Evolutionary conservation across 1,140 invertebrate genomes (phyloP), one percentile per base, ranked within the genome.

Genomic region (Oncopeltus fasciatus): DNA sequence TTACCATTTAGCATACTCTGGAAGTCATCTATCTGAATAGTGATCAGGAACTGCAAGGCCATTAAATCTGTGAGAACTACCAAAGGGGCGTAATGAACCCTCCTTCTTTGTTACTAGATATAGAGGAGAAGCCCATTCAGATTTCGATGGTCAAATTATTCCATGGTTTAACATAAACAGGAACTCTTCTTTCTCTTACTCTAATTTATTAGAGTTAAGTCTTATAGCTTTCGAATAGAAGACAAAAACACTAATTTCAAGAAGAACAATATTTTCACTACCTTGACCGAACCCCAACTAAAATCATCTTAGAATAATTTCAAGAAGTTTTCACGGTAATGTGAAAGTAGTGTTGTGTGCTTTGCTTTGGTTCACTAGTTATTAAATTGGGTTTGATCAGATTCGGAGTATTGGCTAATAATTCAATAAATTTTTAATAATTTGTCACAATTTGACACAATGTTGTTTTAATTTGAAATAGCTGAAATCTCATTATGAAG

Each of bases 11-110:
- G 26, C 11, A n/a, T n/a, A n/a, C n/a, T n/a, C n/a, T n/a, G n/a
- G n/a, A n/a, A n/a, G n/a, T n/a, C n/a, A n/a, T n/a, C 68, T 70
- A 0, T 76, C 62, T 8, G 73, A 73, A 61, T 74, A 76, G 1
- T 66, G 46, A 61, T 77, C 74, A 0, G 69, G 68, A 20, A 69
- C 61, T n/a, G 71, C 75, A 9, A 66, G 43, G 1, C 66, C 62
- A 65, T 81, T 81, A 0, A 80, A 65, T 2, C 53, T 46, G 12
- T 73, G 64, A 63, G 76, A 80, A 60, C 80, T 77, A 0, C 76
- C 73, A 66, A 73, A 76, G 2, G 73, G 72, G 21, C 2, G 62
- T 44, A 5, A 81, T 60, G 8, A 72, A 4, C 67, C 65, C 0
- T 72, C 74, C 57, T 72, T 67, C 28, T 70, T 70, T 60, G 78